Evolutionary conservation across 2,797 vertebrate species (phyloP), one percentile per base, ranked within the genome.

Genomic region (Platyrinchus mystaceus): DNA sequence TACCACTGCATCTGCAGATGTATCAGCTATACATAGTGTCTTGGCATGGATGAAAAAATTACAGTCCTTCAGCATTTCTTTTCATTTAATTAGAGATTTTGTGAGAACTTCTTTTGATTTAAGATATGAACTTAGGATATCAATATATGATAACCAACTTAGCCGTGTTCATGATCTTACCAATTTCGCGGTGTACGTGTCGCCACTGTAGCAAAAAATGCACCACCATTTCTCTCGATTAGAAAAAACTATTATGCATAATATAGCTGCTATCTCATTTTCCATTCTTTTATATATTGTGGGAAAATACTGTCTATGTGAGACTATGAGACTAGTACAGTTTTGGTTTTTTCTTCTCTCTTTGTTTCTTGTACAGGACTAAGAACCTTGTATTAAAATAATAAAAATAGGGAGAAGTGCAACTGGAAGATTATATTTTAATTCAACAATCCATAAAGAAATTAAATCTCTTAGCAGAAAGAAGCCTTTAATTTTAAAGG

Each of bases 401-500:
- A 80, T 80, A 66, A 92, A 92, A 87, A 55, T 22, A 85, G 8
- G 20, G 20, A 84, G 37, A 83, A 71, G 47, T 59, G 55, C 28
- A 70, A 63, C 44, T 67, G 47, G 4, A 93, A 77, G 49, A 78
- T 47, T 93, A 26, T 22, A 59, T 89, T 94, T 95, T 87, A 85
- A 68, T 87, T 63, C 50, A 85, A 73, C 23, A 83, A 78, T 66
- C 53, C 66, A 17, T 71, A 84, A 86, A 81, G 62, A 96, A 88
- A 90, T 69, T 17, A 81, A 88, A 81, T 66, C 10, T 76, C 74
- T 59, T 75, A 43, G 39, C 34, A 87, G 50, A 87, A 96, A 79
- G 71, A 93, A 91, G 16, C 14, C n/a, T 93, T 94, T 27, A 32
- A n/a, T 95, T 95, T 80, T 78, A 44, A 89, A 68, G 47, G 71